Percentiles rank a stretch among this genome's conserved stretches.
These are phyloP conservation scores for Platysternon megacephalum DNA, from an alignment of 2,113 vertebrate species.

Conservation along the genomic window DNA sequence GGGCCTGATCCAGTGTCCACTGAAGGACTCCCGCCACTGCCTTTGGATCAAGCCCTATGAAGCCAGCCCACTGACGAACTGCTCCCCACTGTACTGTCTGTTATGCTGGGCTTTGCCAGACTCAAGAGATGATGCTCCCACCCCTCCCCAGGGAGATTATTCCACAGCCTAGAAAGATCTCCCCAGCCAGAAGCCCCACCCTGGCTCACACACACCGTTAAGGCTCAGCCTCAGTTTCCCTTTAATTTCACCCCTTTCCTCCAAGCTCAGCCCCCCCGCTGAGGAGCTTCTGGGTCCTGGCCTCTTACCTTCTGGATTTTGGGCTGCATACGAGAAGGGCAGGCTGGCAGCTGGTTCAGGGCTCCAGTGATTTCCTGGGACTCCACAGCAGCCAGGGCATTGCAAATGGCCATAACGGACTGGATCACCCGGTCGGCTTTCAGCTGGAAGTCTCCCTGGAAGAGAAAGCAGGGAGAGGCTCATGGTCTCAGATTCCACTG, in stretches of 20 bases:
- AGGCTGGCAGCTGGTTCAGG: constrained; percentile 93
- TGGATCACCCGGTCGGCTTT: constrained; percentile 94
- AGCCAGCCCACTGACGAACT: neutral
- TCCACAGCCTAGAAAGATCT: neutral
- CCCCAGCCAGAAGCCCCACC: neutral
- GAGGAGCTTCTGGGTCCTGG: rapidly evolving
- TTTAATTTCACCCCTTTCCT: neutral
- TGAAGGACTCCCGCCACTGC: neutral
- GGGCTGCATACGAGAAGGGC: constrained; percentile 93
- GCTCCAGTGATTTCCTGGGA: constrained; percentile 91
- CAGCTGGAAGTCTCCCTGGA: constrained; percentile 84
- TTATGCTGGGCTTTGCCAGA: neutral
- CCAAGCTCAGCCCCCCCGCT: rapidly evolving
- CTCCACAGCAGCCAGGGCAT: constrained; percentile 90
- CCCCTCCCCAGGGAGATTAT: neutral
- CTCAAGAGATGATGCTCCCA: neutral
- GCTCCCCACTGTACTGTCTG: neutral
- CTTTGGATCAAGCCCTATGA: neutral
- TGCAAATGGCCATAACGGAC: constrained; percentile 95
- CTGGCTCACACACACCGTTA: neutral
- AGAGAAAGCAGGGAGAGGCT: neutral
- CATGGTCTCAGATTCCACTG: neutral
- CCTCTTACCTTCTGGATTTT: constrained; percentile 89
- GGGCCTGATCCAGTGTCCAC: neutral
- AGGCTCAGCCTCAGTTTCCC: neutral